These are phyloP conservation scores for Chinchilla lanigera DNA, from an alignment of 2,113 vertebrate genomes.

Conservation along the genomic window DNA sequence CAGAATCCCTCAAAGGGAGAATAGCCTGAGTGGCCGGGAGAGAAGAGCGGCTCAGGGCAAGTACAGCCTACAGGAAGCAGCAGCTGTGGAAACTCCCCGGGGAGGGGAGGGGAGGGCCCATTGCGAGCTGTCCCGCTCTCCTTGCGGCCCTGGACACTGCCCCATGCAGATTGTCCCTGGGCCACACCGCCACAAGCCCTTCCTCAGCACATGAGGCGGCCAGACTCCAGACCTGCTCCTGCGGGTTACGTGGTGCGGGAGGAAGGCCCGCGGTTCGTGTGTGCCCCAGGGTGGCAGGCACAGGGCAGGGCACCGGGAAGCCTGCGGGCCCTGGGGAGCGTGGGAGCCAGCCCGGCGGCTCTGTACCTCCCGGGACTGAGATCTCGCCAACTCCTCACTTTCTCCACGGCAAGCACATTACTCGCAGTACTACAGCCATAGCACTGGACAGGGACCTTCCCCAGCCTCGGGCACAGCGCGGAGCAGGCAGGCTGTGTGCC, in stretches of 20 bases:
- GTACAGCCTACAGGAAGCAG: background rate
- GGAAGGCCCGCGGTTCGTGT: accelerated
- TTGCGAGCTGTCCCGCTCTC: background rate
- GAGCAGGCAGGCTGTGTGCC: accelerated
- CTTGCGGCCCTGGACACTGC: background rate
- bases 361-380: accelerated
- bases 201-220: background rate
- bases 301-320: background rate
- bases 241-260: background rate
- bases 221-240: background rate
- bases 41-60: background rate
- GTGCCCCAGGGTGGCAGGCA: background rate
- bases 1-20: background rate
- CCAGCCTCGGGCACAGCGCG: accelerated
- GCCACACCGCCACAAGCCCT: accelerated
- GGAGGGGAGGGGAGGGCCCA: background rate
- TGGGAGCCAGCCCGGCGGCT: background rate
- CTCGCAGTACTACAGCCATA: background rate
- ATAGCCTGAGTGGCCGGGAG: background rate
- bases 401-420: background rate
- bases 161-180: background rate
- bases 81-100: background rate
- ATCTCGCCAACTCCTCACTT: background rate
- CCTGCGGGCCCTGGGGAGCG: accelerated
- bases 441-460: accelerated